Base-by-base conservation (phyloP, 1,140 invertebrate genomes). In the Aricia agestis region DNA sequence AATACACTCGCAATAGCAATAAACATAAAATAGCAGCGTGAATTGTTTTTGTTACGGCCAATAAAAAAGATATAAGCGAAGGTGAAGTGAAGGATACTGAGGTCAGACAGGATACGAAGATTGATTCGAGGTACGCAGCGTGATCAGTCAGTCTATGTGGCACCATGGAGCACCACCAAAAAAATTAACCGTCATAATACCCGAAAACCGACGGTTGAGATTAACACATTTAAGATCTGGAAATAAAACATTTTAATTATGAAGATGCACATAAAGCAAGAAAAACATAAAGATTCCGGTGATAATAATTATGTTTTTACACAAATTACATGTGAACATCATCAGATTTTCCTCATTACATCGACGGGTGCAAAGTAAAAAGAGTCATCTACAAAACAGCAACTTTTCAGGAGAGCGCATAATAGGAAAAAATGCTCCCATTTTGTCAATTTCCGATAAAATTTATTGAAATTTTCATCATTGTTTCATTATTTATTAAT, bases 1-100 rank as follows among this genome's bases (percentile, higher is more conserved):
- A 69, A 36, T 15, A 61, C 68, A 59, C 59, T 69, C n/a, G 59
- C 68, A 41, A 18, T 59, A 13, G 58, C 18, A 63, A 63, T 45
- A 63, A 70, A 31, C 63, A 70, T 45, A 63, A 19, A 63, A 19
- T 63, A 0, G 59, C 59, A 59, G 7, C 58, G 58, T 59, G n/a
- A 17, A 18, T 59, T 18, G 18, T 59, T 59, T 59, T 19, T 59
- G 57, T 19, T 18, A 59, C 17, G 10, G 58, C n/a, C 58, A 59
- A 17, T 18, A 18, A 59, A 59, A 59, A 59, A 59, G 15, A 18
- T 59, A 59, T 59, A 19, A 59, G 15, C 58, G 58, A 59, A 59
- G 58, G 58, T 59, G 58, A 59, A 59, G 10, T 10, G 45, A 52
- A 52, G 45, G 45, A 52, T 52, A 52, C 45, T 52, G 45, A 15